Evolutionary conservation across 2,113 vertebrate genomes (phyloP), one percentile per base, ranked within the genome.

Genomic region (Salvelinus alpinus): DNA sequence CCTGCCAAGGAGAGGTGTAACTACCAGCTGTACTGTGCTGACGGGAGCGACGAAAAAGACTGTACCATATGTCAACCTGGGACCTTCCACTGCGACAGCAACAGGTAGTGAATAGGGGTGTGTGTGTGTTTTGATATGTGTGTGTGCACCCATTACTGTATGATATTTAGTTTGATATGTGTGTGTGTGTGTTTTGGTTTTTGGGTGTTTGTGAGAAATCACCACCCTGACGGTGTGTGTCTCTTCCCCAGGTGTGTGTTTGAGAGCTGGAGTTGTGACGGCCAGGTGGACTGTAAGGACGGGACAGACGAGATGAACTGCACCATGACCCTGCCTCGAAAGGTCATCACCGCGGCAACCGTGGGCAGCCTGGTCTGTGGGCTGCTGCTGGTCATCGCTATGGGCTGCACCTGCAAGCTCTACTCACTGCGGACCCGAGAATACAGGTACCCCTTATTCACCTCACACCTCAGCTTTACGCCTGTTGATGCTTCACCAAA

Each of bases 261-360:
- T 57, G 96, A 97, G 90, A 96, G 94, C 2, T 97, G 96, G 96
- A 94, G 95, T 38, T 97, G 96, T 1, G 96, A 97, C 0, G 95
- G 96, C 18, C 96, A 97, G 88, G 91, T 94, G 2, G 96, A 97
- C 87, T 97, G 96, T 20, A 94, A 95, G 0, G 96, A 97, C 0
- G 93, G 93, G 20, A 96, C 94, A 0, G 96, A 97, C 24, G 96
- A 97, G 81, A 88, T 94, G 75, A 94, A 95, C 86, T 97, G 96
- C 85, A 89, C 95, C 3, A 92, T 95, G 25, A 91, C 90, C 60
- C 91, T 96, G 70, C 96, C 96, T 7, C 94, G 96, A 13, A 97
- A 97, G 86, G 96, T 97, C 88, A 96, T 96, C 78, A 96, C 96
- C 0, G 96, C 96, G 0, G 96, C 96, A 0, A 95, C 95, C 0